Conservation (phyloP, 2,888 invertebrate genomes). For the Perithous albicinctus region DNA sequence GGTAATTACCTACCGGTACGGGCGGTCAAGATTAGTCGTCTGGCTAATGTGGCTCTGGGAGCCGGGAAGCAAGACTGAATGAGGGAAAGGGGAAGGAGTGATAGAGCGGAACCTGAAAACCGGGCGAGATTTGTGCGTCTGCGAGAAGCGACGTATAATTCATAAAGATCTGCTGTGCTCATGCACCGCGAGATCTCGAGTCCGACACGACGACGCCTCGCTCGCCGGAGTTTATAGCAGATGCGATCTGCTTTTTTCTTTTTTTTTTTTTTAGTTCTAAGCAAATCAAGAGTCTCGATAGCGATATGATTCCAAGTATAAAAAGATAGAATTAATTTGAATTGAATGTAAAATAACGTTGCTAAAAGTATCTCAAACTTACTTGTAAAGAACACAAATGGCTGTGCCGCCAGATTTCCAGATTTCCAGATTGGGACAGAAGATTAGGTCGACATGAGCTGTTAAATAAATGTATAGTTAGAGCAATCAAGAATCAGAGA, state of each 20-base stretch:
- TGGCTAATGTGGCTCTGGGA: constrained; percentile 63
- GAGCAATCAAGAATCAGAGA: no score
- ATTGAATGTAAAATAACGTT: no score
- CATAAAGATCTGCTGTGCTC: constrained; percentile 67
- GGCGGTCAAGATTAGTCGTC: constrained; percentile 77
- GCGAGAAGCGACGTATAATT: constrained; percentile 77
- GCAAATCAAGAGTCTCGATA: neutral
- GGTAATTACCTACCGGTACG: constrained; percentile 78
- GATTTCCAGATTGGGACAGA: no score
- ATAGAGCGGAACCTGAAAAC: constrained; percentile 60
- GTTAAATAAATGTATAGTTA: no score
- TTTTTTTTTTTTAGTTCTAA: neutral
- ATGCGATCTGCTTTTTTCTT: neutral
- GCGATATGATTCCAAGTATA: no score
- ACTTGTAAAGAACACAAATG: no score
- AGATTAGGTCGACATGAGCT: no score
- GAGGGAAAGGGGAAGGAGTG: constrained; percentile 49
- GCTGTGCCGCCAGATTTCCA: no score
- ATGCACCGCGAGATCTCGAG: constrained; percentile 28
- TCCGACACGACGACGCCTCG: constrained; percentile 12
- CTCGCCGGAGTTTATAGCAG: neutral
- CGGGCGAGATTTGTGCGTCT: constrained; percentile 79
- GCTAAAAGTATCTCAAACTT: no score
- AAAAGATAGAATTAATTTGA: no score
- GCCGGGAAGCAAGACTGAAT: constrained; percentile 27